phyloP scores from a whole-genome alignment of 2,797 vertebrate genomes.

The Miichthys miiuy region DNA sequence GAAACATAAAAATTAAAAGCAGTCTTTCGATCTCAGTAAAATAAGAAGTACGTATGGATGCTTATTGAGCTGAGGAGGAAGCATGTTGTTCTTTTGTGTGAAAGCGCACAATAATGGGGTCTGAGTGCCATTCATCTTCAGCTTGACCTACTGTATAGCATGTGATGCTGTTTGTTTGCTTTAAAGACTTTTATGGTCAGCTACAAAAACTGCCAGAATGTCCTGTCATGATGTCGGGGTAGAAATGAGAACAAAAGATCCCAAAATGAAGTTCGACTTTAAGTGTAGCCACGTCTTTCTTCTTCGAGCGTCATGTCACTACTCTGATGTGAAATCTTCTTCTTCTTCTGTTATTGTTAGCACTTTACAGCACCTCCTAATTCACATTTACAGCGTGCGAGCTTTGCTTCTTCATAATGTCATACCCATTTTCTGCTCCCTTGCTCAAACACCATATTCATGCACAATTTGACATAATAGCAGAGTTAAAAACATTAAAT shows the following conservation, averaged over 20 bases:
- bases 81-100: constrained; percentile 61
- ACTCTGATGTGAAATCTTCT: neutral
- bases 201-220: constrained; percentile 65
- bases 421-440: constrained; percentile 72
- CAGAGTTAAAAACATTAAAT: constrained; percentile 76
- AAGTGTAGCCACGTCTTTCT: neutral
- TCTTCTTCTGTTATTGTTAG: constrained; percentile 3
- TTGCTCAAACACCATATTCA: constrained; percentile 66
- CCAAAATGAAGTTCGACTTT: neutral
- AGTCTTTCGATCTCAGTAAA: constrained; percentile 59
- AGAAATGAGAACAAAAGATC: constrained; percentile 20
- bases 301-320: neutral
- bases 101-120: constrained; percentile 20
- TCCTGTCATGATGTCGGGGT: constrained; percentile 59
- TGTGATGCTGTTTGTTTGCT: constrained; percentile 49
- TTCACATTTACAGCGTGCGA: constrained; percentile 21
- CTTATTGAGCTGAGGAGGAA: constrained; percentile 44
- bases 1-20: constrained; percentile 55
- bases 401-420: constrained; percentile 60
- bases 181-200: constrained; percentile 62
- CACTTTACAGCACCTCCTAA: constrained; percentile 4
- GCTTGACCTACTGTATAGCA: constrained; percentile 50
- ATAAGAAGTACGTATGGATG: constrained; percentile 44
- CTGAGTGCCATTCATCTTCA: constrained; percentile 43
- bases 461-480: constrained; percentile 80